Evolutionary conservation across 2,888 invertebrate species (phyloP), one percentile per base, ranked within the genome.

Genomic region (Pherbina coryleti): DNA sequence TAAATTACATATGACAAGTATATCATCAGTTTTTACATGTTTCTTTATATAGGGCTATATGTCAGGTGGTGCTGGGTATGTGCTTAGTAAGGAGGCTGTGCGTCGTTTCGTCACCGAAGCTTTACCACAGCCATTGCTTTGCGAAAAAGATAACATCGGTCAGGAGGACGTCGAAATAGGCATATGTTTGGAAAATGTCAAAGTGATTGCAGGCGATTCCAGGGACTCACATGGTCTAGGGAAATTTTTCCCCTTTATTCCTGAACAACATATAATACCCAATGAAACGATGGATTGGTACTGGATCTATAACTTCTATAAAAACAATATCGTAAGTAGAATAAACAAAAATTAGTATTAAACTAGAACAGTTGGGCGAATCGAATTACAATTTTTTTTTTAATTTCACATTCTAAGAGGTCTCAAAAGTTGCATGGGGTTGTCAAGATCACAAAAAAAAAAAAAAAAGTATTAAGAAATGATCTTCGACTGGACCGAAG

Each of bases 1-100:
- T 5, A n/a, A 3, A 53, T n/a, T 60, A 3, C 60, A 22, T 3
- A 19, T 22, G 60, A 7, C 17, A 9, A 5, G 55, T 1, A 37
- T 4, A 11, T 11, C 14, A 37, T 5, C 55, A 7, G 19, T 19
- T 9, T 55, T 22, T 14, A 19, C 1, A 19, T 3, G 5, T 55
- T 22, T 55, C 1, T 17, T 64, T 2, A 11, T 5, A 0, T 86
- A 92, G 91, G 97, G 97, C 0, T 97, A 97, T 86, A 97, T 97
- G 96, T 96, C 96, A 83, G 97, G 97, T 3, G 97, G 97, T 0
- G 96, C 96, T 71, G 98, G 98, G 0, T 99, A 99, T 89, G 97
- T 98, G 37, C 91, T 99, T 19, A 98, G 98, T 85, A 92, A 93
- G 76, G 95, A 94, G 86, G 97, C 97, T 2, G 88, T 97, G 3